A percentile compares a stretch with the other conserved stretches of the same genome.
phyloP scores from a whole-genome alignment of 2,797 vertebrate species.

The Pachyuromys duprasi region DNA sequence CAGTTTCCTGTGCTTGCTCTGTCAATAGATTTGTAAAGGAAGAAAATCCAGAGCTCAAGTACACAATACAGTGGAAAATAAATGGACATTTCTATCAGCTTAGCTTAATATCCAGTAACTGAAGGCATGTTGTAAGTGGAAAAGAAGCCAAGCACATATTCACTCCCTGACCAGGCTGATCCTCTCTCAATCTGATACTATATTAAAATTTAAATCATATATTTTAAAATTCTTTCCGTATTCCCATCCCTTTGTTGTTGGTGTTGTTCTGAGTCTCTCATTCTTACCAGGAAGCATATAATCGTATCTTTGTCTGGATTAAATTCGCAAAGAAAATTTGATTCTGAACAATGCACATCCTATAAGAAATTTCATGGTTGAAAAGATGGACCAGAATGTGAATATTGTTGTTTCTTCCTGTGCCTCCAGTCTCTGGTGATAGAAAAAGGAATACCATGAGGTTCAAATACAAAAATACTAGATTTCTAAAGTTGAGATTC shows the following conservation, averaged over 20 bases:
- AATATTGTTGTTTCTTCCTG: background rate
- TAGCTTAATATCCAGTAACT: conserved; percentile 9
- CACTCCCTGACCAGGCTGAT: background rate
- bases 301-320: background rate
- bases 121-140: background rate
- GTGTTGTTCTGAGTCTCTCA: background rate
- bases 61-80: background rate
- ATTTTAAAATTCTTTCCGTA: conserved; percentile 43
- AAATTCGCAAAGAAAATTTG: conserved; percentile 51
- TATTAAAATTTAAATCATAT: conserved; percentile 1
- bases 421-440: background rate
- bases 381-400: background rate
- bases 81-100: background rate
- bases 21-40: background rate
- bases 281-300: background rate
- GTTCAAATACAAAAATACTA: background rate
- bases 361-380: background rate
- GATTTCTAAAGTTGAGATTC: background rate
- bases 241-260: background rate
- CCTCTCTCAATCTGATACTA: background rate
- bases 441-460: background rate
- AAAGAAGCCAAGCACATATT: background rate
- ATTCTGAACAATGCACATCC: background rate
- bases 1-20: background rate
- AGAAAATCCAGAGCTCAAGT: background rate